Conservation (phyloP, 2,113 vertebrate species). For the Spermophilus dauricus region DNA sequence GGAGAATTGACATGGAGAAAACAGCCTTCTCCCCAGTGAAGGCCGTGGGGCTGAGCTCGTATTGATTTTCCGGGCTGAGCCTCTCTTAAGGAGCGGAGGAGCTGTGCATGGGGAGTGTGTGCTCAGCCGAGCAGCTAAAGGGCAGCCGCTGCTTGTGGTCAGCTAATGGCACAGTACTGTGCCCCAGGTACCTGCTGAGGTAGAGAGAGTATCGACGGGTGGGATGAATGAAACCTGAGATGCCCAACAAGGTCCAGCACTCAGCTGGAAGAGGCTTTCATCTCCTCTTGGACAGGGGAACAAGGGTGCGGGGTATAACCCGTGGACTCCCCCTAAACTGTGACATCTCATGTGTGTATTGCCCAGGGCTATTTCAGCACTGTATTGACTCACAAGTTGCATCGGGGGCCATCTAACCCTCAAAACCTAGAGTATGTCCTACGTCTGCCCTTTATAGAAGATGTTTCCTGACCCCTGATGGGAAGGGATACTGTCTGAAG, state of each 20-base stretch:
- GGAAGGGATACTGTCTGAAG: neutral
- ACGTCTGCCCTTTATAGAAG: fast-evolving
- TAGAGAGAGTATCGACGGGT: fast-evolving
- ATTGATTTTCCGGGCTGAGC: fast-evolving
- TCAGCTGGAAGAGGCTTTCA: fast-evolving
- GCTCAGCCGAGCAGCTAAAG: fast-evolving
- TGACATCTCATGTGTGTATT: too few relatives aligned
- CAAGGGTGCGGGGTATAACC: fast-evolving
- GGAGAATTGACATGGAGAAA: neutral
- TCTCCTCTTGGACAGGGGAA: fast-evolving
- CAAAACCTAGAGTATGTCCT: too few relatives aligned
- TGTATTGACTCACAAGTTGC: neutral
- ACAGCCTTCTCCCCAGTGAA: fast-evolving
- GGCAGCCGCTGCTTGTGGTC: neutral
- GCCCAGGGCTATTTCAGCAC: neutral
- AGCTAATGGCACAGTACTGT: fast-evolving
- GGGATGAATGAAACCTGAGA: neutral
- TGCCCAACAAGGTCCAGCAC: too few relatives aligned
- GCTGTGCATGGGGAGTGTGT: neutral
- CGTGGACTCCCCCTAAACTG: fast-evolving
- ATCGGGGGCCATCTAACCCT: fast-evolving
- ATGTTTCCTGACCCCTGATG: fast-evolving
- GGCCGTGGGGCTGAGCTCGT: fast-evolving
- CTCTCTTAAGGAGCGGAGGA: fast-evolving
- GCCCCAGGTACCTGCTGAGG: fast-evolving